Evolutionary conservation across 2,797 vertebrate genomes (phyloP).

Genomic region (Phalloptychus januarius): DNA sequence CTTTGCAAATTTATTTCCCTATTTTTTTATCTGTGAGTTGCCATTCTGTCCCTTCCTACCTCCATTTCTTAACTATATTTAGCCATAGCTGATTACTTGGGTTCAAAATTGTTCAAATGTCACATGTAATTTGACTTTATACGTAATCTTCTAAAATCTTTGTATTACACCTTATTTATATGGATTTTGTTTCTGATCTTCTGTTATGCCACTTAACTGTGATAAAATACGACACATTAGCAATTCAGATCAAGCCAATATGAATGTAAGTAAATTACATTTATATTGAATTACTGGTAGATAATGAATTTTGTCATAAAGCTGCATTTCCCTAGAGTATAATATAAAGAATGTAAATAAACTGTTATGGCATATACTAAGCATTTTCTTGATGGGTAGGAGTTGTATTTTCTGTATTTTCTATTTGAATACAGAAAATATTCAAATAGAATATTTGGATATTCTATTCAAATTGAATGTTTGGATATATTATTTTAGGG

Average conservation of each 20-base stretch:
- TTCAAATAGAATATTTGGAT: too few species aligned
- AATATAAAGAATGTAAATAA: neutral
- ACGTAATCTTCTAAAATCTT: neutral
- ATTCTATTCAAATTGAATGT: too few species aligned
- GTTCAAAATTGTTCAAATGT: neutral
- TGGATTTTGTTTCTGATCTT: neutral
- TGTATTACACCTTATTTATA: neutral
- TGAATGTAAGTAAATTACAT: neutral
- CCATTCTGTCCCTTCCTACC: neutral
- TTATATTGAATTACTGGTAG: neutral
- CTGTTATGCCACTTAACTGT: neutral
- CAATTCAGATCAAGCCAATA: neutral
- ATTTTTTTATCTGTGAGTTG: neutral
- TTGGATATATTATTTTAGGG: too few species aligned
- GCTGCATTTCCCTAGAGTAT: neutral
- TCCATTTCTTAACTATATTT: neutral
- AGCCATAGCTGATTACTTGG: neutral
- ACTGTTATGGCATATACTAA: neutral
- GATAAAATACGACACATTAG: neutral
- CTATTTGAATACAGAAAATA: neutral
- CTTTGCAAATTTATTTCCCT: neutral
- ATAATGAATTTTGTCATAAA: neutral
- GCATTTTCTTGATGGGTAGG: neutral
- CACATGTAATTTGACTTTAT: neutral
- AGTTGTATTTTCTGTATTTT: neutral